Evolutionary conservation across 2,888 invertebrate species (phyloP).

Genomic region (Oscheius sp.): DNA sequence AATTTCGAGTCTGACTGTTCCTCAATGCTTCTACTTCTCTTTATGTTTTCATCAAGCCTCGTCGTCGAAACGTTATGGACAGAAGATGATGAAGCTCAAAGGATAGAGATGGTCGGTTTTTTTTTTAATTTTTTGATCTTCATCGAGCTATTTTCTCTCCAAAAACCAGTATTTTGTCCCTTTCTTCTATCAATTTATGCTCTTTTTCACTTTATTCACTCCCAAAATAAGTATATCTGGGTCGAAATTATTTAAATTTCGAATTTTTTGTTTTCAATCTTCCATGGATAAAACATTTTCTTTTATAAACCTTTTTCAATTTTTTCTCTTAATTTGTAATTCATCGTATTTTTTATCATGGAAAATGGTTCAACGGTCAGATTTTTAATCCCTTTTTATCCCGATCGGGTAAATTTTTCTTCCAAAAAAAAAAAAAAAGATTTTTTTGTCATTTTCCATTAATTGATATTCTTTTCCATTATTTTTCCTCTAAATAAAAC

Average conservation of each 20-base stretch:
- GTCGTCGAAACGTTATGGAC: conserved; percentile 9
- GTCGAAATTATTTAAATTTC: no score
- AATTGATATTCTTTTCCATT: no score
- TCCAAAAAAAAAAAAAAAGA: no score
- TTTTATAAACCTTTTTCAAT: no score
- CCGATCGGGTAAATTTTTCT: no score
- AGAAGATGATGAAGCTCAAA: conserved; percentile 19
- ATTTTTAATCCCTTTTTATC: no score
- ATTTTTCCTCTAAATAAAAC: no score
- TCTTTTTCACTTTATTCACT: neutral
- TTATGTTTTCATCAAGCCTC: neutral
- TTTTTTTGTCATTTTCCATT: no score
- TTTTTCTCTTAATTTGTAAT: neutral
- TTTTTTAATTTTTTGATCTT: neutral
- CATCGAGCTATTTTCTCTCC: neutral
- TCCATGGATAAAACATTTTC: no score
- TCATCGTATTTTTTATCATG: conserved; percentile 5
- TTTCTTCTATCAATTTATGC: neutral
- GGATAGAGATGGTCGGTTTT: conserved; percentile 24
- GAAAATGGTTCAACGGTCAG: no score
- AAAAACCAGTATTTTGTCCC: no score
- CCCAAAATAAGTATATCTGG: neutral
- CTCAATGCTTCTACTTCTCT: neutral
- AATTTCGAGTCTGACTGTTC: conserved; percentile 11
- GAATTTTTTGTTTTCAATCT: no score